Evolutionary conservation across 2,797 vertebrate genomes (phyloP).

Genomic region (Lagocephalus sceleratus): DNA sequence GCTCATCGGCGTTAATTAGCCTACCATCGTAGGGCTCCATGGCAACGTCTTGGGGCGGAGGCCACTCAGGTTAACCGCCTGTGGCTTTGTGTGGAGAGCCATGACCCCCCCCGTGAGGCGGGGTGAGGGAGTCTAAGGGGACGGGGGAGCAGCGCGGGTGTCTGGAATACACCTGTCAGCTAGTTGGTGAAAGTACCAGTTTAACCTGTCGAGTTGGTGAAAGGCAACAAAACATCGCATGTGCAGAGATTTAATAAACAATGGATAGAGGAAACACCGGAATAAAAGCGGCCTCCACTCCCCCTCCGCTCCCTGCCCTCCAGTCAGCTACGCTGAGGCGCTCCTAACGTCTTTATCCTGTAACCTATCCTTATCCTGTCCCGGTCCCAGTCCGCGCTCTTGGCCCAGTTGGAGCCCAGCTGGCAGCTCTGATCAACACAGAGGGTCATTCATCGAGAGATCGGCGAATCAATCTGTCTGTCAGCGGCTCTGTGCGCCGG

Average conservation of each 20-base stretch:
- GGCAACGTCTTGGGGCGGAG: constrained; percentile 24
- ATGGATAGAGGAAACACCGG: neutral
- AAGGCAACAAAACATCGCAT: neutral
- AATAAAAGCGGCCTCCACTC: neutral
- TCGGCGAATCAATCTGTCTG: constrained; percentile 67
- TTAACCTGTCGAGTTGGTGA: neutral
- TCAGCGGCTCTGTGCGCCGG: constrained; percentile 60
- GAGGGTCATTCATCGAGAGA: constrained; percentile 64
- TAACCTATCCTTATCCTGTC: constrained; percentile 22
- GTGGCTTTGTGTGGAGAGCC: constrained; percentile 12
- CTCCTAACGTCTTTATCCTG: constrained; percentile 23
- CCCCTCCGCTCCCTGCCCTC: constrained; percentile 8
- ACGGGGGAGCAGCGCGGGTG: neutral
- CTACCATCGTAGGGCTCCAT: constrained; percentile 35
- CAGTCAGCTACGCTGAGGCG: constrained; percentile 22
- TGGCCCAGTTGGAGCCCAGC: constrained; percentile 31
- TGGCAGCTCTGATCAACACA: constrained; percentile 57
- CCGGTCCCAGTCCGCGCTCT: constrained; percentile 25
- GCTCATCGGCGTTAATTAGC: constrained; percentile 43
- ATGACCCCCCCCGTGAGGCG: constrained; percentile 18
- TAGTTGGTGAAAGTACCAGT: neutral
- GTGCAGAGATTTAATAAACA: neutral
- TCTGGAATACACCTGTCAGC: neutral
- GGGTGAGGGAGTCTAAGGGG: constrained; percentile 21
- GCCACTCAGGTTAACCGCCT: constrained; percentile 37